These are phyloP conservation scores for Euplexia lucipara DNA, from an alignment of 2,888 invertebrate genomes.

Conservation along the genomic window DNA sequence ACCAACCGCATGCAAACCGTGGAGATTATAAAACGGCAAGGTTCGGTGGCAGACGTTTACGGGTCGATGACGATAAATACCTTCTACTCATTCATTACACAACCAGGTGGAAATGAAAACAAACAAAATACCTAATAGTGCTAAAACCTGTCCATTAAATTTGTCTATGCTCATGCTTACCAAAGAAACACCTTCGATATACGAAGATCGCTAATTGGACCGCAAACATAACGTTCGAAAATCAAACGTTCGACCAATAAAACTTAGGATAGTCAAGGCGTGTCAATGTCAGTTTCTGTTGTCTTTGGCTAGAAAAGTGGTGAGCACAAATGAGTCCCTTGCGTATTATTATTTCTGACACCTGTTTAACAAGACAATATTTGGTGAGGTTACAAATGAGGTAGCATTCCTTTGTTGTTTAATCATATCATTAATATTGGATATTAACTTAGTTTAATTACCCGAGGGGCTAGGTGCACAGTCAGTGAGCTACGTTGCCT, in stretches of 20 bases:
- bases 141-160: slow-evolving; percentile 30
- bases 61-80: background rate
- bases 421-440: background rate
- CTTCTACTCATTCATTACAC: slow-evolving; percentile 25
- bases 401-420: slow-evolving; percentile 8
- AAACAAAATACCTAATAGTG: slow-evolving; percentile 33
- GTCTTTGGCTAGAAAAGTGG: slow-evolving; percentile 17
- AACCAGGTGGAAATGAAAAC: slow-evolving; percentile 38
- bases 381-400: background rate
- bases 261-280: slow-evolving; percentile 50
- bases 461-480: too few species aligned
- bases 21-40: slow-evolving; percentile 6
- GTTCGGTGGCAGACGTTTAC: slow-evolving; percentile 10
- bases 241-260: slow-evolving; percentile 54
- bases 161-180: slow-evolving; percentile 12
- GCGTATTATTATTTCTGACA: slow-evolving; percentile 24
- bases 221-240: slow-evolving; percentile 63
- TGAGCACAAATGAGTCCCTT: slow-evolving; percentile 22
- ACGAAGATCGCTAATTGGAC: slow-evolving; percentile 63
- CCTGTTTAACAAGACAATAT: slow-evolving; percentile 13
- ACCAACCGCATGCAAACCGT: slow-evolving; percentile 9
- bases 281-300: slow-evolving; percentile 52
- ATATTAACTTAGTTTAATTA: background rate
- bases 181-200: slow-evolving; percentile 28
- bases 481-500: too few species aligned